A percentile compares a stretch with the other conserved stretches of the same genome.
Evolutionary conservation across 2,888 invertebrate species (phyloP).

Genomic region (Cheilosia impressa): DNA sequence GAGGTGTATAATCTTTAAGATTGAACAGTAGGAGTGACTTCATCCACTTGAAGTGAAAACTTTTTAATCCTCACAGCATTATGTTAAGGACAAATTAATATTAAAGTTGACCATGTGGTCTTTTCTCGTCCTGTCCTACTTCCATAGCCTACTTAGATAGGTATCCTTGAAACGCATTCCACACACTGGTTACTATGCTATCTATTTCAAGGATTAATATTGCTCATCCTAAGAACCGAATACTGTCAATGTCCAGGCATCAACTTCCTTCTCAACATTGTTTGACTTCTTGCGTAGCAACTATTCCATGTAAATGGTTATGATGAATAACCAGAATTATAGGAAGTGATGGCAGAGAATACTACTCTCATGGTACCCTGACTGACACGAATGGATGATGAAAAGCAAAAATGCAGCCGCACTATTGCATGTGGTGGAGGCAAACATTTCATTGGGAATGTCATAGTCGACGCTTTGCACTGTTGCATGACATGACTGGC

Average conservation of each 20-base stretch:
- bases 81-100: background rate
- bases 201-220: constrained; percentile 10
- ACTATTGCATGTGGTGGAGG: background rate
- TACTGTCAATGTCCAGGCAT: constrained; percentile 32
- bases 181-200: background rate
- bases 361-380: background rate
- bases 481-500: constrained; percentile 3
- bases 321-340: constrained; percentile 34
- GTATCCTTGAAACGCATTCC: constrained; percentile 6
- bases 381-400: constrained; percentile 39
- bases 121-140: background rate
- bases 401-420: constrained; percentile 32
- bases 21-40: no score
- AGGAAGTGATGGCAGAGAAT: constrained; percentile 18
- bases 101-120: background rate
- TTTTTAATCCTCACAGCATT: no score
- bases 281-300: background rate
- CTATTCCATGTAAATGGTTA: background rate
- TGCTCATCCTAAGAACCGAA: constrained; percentile 11
- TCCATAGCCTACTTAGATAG: background rate
- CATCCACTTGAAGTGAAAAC: no score
- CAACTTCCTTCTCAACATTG: constrained; percentile 4
- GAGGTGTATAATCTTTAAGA: background rate
- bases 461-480: constrained; percentile 37
- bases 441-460: constrained; percentile 42